A percentile compares a stretch with the other conserved stretches of the same genome.
Evolutionary conservation across 2,113 vertebrate genomes (phyloP).

Genomic region (Phoxinus phoxinus): DNA sequence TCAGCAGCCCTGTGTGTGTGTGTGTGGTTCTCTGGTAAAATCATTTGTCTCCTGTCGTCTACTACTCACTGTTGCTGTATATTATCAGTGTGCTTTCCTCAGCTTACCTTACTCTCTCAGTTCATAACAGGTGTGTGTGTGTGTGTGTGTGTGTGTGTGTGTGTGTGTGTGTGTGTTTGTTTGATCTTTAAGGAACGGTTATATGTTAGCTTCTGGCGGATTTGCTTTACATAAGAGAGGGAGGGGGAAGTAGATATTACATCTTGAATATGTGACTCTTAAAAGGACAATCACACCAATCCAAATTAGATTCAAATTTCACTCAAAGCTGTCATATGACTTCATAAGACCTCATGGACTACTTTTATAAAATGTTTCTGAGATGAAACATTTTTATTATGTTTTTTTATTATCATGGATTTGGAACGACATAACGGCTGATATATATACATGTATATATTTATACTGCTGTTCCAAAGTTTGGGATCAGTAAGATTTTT

Average conservation of each 20-base stretch:
- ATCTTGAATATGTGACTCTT: neutral
- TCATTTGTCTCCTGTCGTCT: constrained; percentile 54
- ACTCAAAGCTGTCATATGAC: neutral
- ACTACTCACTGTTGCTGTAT: constrained; percentile 37
- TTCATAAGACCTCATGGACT: neutral
- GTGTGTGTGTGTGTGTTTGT: constrained; percentile 13
- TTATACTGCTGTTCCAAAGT: too few species aligned
- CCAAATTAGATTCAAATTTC: neutral
- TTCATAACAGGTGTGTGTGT: neutral
- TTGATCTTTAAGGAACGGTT: constrained; percentile 51
- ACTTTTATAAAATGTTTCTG: neutral
- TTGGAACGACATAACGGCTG: neutral
- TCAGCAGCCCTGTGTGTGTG: constrained; percentile 56
- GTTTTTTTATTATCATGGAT: too few species aligned
- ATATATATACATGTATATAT: too few species aligned
- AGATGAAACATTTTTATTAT: neutral
- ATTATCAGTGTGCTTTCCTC: constrained; percentile 41
- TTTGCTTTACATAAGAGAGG: neutral
- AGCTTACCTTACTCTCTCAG: neutral
- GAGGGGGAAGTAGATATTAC: too few species aligned
- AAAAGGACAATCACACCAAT: neutral
- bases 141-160: neutral
- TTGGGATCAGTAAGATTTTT: too few species aligned
- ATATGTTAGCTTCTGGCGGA: neutral
- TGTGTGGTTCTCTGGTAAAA: constrained; percentile 63